Conservation (phyloP, 2,113 vertebrate genomes). For the Clarias gariepinus region DNA sequence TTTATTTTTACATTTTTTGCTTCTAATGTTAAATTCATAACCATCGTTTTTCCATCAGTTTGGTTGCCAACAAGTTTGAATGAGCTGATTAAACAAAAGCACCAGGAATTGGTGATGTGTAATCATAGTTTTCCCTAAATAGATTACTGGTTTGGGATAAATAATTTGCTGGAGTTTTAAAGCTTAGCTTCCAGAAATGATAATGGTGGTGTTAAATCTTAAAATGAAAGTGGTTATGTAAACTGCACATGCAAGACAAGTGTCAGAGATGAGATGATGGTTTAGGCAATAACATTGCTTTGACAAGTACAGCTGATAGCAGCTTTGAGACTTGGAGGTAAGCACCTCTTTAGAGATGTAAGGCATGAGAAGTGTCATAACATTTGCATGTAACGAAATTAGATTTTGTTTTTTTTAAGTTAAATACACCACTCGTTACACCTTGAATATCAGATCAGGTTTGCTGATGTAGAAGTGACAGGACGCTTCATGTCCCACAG, state of each 20-base stretch:
- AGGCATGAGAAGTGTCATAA: slow-evolving; percentile 4
- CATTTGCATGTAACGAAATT: background rate
- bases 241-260: slow-evolving; percentile 4
- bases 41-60: background rate
- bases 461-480: background rate
- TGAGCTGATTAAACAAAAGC: background rate
- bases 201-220: background rate
- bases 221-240: slow-evolving; percentile 34
- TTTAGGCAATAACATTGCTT: slow-evolving; percentile 58
- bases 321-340: slow-evolving; percentile 66
- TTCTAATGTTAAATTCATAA: background rate
- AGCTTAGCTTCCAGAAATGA: background rate
- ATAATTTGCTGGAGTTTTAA: background rate
- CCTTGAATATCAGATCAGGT: background rate
- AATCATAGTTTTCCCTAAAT: background rate
- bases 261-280: slow-evolving; percentile 33
- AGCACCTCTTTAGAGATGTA: slow-evolving; percentile 60
- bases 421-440: background rate
- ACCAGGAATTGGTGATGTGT: background rate
- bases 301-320: slow-evolving; percentile 62
- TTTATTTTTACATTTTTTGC: background rate
- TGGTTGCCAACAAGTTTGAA: background rate
- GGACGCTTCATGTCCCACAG: background rate
- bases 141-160: background rate
- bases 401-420: background rate